Conservation (phyloP, 2,888 invertebrate genomes). For the Lordiphosa andalusiaca region DNA sequence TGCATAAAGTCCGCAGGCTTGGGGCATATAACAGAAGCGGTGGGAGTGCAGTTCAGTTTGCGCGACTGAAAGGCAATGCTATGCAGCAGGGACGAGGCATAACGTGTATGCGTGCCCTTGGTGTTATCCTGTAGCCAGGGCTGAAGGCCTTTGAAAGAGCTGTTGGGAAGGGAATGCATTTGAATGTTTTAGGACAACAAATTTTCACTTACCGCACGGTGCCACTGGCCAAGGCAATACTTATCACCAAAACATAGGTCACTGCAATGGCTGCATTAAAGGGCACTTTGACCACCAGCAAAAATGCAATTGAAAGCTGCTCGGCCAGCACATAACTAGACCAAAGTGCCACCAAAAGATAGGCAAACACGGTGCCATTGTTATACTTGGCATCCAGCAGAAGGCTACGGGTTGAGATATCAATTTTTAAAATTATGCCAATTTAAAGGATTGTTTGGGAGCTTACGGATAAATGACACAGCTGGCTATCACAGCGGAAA, state of each 20-base stretch:
- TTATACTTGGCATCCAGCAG: conserved; percentile 76
- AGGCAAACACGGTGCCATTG: conserved; percentile 82
- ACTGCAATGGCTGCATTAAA: conserved; percentile 89
- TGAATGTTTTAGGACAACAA: no score
- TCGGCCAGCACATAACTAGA: conserved; percentile 92
- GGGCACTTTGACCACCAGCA: conserved; percentile 90
- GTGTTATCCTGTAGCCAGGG: conserved; percentile 91
- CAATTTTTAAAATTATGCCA: neutral
- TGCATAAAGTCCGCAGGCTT: conserved; percentile 79
- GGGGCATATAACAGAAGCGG: conserved; percentile 79
- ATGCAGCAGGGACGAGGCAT: conserved; percentile 88
- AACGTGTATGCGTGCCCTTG: conserved; percentile 89
- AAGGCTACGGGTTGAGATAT: conserved; percentile 53
- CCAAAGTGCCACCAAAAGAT: conserved; percentile 88
- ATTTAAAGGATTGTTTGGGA: neutral
- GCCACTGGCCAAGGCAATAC: conserved; percentile 87
- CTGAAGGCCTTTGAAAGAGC: conserved; percentile 88
- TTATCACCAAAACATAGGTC: conserved; percentile 88
- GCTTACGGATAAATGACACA: conserved; percentile 88
- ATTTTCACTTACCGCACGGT: conserved; percentile 84
- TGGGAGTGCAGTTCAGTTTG: conserved; percentile 82
- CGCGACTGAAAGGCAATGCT: conserved; percentile 85
- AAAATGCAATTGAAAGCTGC: conserved; percentile 89
- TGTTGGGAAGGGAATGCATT: conserved; percentile 69
- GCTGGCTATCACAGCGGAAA: conserved; percentile 86